Base-by-base conservation (phyloP, 2,113 vertebrate species). In the Bufo gargarizans region DNA sequence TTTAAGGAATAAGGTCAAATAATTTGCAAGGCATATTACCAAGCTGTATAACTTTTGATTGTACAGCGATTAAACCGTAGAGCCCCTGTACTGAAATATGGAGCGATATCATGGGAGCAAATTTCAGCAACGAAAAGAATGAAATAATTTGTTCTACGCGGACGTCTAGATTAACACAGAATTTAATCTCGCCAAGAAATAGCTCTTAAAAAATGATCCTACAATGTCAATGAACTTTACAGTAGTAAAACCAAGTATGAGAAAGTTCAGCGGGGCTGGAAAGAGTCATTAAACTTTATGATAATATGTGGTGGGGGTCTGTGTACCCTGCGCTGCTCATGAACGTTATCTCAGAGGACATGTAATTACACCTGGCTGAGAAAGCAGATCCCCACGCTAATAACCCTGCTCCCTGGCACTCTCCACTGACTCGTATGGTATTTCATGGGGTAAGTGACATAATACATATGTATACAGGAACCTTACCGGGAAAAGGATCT, bases 221-320 rank as follows among this genome's bases (percentile, higher is more conserved):
- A 82, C 59, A 82, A 76, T 88, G 67, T 82, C 55, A 61, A n/a
- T 4, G 55, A 45, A 53, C 49, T 58, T 56, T 50, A 61, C n/a
- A 61, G 69, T 74, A 88, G 69, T 67, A 72, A 74, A 82, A 76
- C 50, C 53, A 22, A 78, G 67, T n/a, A 43, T 59, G 78, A 76
- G 69, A 74, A 82, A 74, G 79, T 74, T 61, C n/a, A 82, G 71
- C 67, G 50, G 79, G 55, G 33, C 79, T 82, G 86, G 86, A 88
- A 77, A 88, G 10, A 72, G 76, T 72, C 79, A 63, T 88, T 82
- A 88, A 88, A 88, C 67, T 82, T 82, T 88, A 88, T 63, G 63
- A 82, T 88, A 82, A 88, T 88, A 88, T 82, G 86, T 63, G 86
- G 50, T 63, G 53, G 47, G 78, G 67, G 79, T 82, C 13, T 49